Conservation (phyloP, 1,140 invertebrate species). For the Pachypsylla venusta region DNA sequence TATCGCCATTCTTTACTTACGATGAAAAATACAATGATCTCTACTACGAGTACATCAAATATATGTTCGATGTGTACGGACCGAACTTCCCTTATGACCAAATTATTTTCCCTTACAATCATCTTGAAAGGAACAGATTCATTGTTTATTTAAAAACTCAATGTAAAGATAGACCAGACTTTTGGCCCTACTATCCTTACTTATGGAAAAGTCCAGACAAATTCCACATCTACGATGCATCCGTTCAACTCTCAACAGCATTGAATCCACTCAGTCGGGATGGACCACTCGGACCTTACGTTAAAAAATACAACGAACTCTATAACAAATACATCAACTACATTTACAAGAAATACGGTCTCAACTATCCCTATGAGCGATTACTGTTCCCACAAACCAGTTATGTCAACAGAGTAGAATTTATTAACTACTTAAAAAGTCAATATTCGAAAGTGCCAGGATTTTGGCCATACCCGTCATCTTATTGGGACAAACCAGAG, state of each 20-base stretch:
- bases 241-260: not conserved
- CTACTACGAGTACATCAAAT: not conserved
- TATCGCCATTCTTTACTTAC: not conserved
- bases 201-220: slow-evolving; percentile 1
- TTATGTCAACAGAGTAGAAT: not conserved
- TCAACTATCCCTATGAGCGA: not conserved
- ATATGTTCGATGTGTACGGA: not conserved
- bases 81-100: not conserved
- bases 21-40: slow-evolving; percentile 1
- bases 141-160: not conserved
- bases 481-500: not conserved
- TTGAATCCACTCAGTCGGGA: not conserved
- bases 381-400: not conserved
- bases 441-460: not conserved
- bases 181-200: slow-evolving; percentile 3
- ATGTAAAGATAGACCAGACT: not conserved
- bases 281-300: not conserved
- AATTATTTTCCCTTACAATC: slow-evolving; percentile 4
- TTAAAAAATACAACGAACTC: not conserved
- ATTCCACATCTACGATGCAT: not conserved
- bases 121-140: not conserved
- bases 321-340: not conserved
- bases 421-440: not conserved
- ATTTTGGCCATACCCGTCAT: not conserved
- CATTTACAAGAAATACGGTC: not conserved